A percentile compares a stretch with the other conserved stretches of the same genome.
Conservation (phyloP, 2,113 vertebrate species). For the Eretmochelys imbricata region DNA sequence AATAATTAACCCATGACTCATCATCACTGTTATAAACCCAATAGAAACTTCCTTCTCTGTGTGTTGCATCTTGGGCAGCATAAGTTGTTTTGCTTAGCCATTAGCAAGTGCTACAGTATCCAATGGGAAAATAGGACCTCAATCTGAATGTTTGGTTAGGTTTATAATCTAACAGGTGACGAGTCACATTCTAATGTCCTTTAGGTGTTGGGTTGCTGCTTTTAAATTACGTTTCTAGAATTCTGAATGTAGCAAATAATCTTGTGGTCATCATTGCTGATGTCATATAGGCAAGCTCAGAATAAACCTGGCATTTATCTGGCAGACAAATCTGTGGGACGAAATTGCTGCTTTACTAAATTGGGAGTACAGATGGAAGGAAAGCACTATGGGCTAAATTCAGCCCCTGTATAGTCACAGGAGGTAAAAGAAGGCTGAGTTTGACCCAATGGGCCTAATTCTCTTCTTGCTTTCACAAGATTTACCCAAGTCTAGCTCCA, state of each 20-base stretch:
- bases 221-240: not conserved
- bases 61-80: not conserved
- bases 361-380: not conserved
- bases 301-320: not conserved
- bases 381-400: not conserved
- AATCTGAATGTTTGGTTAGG: not conserved
- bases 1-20: not conserved
- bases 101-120: not conserved
- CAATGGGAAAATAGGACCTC: not conserved
- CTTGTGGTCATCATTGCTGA: not conserved
- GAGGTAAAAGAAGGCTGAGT: not conserved
- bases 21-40: fast-evolving
- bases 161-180: not conserved
- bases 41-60: not conserved
- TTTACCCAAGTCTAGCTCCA: not conserved
- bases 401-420: not conserved
- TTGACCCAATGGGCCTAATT: not conserved
- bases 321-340: not conserved
- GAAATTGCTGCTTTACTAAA: constrained; percentile 16
- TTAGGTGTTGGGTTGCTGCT: not conserved
- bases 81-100: not conserved
- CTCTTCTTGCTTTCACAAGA: not conserved
- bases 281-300: not conserved
- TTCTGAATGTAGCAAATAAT: not conserved
- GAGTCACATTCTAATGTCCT: not conserved